These are phyloP conservation scores for Sylvietta virens DNA, from an alignment of 2,113 vertebrate genomes.

Conservation along the genomic window DNA sequence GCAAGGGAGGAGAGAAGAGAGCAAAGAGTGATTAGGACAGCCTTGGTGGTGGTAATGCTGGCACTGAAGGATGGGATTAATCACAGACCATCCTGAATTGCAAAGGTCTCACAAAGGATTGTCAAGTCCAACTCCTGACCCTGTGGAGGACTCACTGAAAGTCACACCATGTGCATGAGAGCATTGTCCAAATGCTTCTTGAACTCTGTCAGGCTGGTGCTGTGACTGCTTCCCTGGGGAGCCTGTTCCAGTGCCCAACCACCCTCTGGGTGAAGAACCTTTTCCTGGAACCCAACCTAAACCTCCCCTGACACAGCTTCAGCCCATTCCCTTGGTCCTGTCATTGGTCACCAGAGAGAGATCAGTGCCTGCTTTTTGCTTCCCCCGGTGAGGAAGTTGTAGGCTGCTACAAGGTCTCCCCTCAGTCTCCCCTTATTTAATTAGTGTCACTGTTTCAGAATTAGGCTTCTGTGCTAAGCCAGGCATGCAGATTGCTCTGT, in stretches of 20 bases:
- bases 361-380: not conserved
- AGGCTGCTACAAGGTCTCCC: not conserved
- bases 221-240: not conserved
- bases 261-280: not conserved
- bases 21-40: not conserved
- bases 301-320: accelerated
- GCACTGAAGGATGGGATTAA: not conserved
- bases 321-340: not conserved
- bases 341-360: not conserved
- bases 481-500: not conserved
- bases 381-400: not conserved
- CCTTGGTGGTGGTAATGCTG: not conserved
- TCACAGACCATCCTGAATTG: not conserved
- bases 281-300: not conserved
- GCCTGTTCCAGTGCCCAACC: accelerated
- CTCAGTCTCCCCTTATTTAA: not conserved
- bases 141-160: not conserved
- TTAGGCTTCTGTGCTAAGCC: not conserved
- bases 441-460: not conserved
- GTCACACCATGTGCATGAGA: not conserved
- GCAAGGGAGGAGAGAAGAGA: not conserved
- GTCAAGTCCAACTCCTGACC: not conserved
- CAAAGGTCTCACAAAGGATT: not conserved
- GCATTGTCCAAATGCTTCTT: not conserved
- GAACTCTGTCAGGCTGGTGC: not conserved